Conservation (phyloP, 2,113 vertebrate genomes). For the Melozone crissalis region DNA sequence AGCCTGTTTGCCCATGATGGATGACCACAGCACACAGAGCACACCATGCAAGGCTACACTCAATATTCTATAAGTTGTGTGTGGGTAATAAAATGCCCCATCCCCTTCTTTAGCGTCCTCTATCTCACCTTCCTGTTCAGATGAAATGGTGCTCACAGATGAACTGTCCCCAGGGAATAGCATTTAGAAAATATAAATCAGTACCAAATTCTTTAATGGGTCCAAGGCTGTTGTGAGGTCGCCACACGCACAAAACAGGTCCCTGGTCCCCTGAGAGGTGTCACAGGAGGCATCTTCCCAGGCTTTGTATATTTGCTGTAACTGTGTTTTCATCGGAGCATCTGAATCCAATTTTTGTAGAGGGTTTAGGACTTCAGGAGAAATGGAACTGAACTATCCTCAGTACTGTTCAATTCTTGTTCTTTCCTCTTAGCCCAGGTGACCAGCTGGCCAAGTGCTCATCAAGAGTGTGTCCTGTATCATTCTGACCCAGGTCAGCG, state of each 20-base stretch:
- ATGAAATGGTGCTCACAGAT: background rate
- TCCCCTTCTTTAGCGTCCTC: background rate
- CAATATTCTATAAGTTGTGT: conserved; percentile 28
- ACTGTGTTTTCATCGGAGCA: background rate
- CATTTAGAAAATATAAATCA: conserved; percentile 2
- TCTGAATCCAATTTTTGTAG: background rate
- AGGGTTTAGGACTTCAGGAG: background rate
- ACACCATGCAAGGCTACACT: conserved; percentile 1
- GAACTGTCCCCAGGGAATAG: background rate
- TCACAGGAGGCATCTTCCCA: background rate
- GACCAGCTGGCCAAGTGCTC: background rate
- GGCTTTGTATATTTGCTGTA: background rate
- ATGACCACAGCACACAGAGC: background rate
- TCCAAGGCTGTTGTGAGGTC: background rate
- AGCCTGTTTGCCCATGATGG: conserved; percentile 1
- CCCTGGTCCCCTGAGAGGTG: background rate
- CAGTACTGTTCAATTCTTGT: background rate
- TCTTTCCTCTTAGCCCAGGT: background rate
- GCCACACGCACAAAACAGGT: background rate
- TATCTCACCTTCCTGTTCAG: conserved; percentile 26
- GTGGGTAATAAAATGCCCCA: conserved; percentile 9
- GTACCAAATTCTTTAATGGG: background rate
- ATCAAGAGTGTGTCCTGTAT: background rate
- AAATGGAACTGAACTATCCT: background rate
- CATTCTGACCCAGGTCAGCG: background rate